phyloP scores from a whole-genome alignment of 2,888 invertebrate species.

The Coenonympha glycerion region DNA sequence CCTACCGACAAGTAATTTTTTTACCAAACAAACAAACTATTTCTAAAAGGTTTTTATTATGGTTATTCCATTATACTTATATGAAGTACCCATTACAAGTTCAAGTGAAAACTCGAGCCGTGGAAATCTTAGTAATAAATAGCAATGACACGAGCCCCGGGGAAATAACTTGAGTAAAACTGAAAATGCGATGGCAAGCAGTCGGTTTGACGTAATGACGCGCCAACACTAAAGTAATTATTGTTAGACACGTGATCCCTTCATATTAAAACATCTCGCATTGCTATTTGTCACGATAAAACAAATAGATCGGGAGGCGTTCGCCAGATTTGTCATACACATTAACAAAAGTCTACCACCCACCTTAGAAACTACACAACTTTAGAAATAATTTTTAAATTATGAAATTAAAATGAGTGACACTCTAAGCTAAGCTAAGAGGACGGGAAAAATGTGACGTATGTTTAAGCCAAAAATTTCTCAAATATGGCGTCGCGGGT shows the following conservation, averaged over 20 bases:
- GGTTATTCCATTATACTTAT: constrained; percentile 11
- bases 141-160: constrained; percentile 41
- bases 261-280: constrained; percentile 38
- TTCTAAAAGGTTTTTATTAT: no score
- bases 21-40: no score
- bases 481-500: no score
- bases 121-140: constrained; percentile 50
- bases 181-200: constrained; percentile 39
- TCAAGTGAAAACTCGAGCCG: constrained; percentile 35
- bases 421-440: no score
- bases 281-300: constrained; percentile 32
- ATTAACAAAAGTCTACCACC: neutral
- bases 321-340: neutral
- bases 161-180: constrained; percentile 48
- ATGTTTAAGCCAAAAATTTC: no score
- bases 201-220: constrained; percentile 39
- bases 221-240: constrained; percentile 56
- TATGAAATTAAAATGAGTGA: no score
- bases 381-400: no score
- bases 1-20: neutral
- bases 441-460: no score
- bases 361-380: neutral
- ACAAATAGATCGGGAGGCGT: constrained; percentile 19
- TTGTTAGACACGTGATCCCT: constrained; percentile 53
- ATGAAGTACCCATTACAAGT: constrained; percentile 30